Base-by-base conservation (phyloP, 2,113 vertebrate species). In the Aegithalos caudatus region DNA sequence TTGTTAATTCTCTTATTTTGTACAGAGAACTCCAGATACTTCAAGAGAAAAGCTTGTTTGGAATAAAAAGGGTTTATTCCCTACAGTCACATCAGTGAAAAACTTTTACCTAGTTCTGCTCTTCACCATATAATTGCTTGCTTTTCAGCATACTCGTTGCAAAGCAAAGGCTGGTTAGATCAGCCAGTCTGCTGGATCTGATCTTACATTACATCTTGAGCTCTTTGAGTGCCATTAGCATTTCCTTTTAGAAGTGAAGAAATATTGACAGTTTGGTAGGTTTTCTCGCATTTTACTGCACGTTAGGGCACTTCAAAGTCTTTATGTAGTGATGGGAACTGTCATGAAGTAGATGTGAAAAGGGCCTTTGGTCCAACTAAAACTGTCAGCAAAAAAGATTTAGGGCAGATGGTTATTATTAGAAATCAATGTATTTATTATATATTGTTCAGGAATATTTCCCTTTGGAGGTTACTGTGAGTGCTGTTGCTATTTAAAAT, bases 261-360 rank as follows among this genome's bases (percentile, higher is more conserved):
- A 96, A 96, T 97, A 97, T 97, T 97, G 96, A 96, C 92, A 94
- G 94, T 95, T 95, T 95, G 78, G 86, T 97, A 94, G 96, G 96
- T 95, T 96, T 79, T 94, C 96, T 96, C 1, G 23, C 95, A 66
- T 97, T 96, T 94, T 93, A 94, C 92, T 96, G 92, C 94, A 80
- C 81, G 90, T 96, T 97, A 97, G 91, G 94, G 96, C 95, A 94
- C 96, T 96, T 97, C 96, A 96, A 97, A 97, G 96, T 97, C 96
- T 97, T 96, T 97, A 97, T 94, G 89, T 85, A 94, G 92, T 92
- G 96, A 96, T 96, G 92, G 91, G 95, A 96, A 94, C 94, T 96
- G 96, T 95, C 96, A 96, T 54, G 86, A 94, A 89, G 92, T 94
- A 93, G 95, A 96, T 90, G 96, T 88, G 86, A 96, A 96, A 96